Percentiles rank a stretch among this genome's conserved stretches.
These are phyloP conservation scores for Acropora tenuis DNA, from an alignment of 64 coral and sea anemone genomes.

Conservation along the genomic window DNA sequence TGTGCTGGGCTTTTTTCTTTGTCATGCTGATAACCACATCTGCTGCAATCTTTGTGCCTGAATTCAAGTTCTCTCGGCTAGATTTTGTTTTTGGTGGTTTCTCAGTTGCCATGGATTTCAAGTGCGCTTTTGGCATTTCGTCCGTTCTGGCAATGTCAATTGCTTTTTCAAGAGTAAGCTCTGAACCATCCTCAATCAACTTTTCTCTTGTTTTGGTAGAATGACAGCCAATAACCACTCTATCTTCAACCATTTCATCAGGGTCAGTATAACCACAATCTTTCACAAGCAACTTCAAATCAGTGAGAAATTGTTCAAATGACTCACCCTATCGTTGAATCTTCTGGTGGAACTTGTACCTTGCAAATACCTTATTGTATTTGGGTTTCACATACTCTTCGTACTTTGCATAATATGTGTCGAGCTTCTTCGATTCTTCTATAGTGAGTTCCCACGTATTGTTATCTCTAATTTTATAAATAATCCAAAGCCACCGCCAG, in stretches of 20 bases:
- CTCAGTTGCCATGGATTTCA: neutral
- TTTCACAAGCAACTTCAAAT: too few species aligned
- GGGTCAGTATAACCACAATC: neutral
- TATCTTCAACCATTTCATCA: slow-evolving; percentile 43
- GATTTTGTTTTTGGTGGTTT: neutral
- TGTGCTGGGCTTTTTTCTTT: slow-evolving; percentile 19
- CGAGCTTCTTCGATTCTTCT: neutral
- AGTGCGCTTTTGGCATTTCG: slow-evolving; percentile 15
- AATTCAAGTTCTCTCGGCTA: neutral
- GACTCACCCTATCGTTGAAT: slow-evolving; percentile 48
- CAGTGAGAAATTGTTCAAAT: neutral
- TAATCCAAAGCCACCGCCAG: too few species aligned
- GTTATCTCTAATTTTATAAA: too few species aligned
- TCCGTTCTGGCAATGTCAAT: neutral
- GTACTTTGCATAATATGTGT: neutral
- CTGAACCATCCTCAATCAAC: slow-evolving; percentile 37
- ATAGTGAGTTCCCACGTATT: neutral
- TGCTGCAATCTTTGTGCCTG: neutral
- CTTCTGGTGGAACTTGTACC: slow-evolving; percentile 49
- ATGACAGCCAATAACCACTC: slow-evolving; percentile 48
- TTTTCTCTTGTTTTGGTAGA: slow-evolving; percentile 24
- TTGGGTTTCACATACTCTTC: neutral
- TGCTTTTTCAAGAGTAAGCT: slow-evolving; percentile 21
- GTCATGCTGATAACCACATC: slow-evolving; percentile 16
- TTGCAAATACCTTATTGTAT: neutral